phyloP scores from a whole-genome alignment of 2,797 vertebrate genomes.

The Myotis daubentonii region DNA sequence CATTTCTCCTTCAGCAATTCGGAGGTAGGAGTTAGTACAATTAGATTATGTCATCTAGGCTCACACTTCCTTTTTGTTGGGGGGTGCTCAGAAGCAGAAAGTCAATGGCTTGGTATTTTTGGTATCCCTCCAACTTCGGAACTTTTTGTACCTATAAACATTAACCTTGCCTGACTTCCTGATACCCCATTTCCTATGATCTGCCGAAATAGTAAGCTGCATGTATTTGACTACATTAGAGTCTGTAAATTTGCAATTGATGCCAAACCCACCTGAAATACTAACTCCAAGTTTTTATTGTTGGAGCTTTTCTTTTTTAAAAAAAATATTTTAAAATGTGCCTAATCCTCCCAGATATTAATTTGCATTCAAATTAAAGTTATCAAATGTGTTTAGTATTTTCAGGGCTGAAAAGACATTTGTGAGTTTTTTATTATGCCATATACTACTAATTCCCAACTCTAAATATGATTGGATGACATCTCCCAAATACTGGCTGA shows the following conservation, averaged over 20 bases:
- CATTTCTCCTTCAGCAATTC: constrained; percentile 53
- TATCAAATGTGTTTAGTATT: background rate
- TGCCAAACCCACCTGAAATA: background rate
- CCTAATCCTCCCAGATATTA: background rate
- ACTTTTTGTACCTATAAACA: constrained; percentile 51
- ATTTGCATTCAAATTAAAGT: constrained; percentile 10
- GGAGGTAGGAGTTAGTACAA: constrained; percentile 53
- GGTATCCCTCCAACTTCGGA: constrained; percentile 58
- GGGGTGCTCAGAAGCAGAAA: constrained; percentile 58
- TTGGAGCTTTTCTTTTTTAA: background rate
- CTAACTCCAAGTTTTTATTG: background rate
- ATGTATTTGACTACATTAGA: constrained; percentile 12
- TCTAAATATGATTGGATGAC: background rate
- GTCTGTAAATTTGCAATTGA: constrained; percentile 48
- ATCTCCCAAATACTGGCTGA: background rate
- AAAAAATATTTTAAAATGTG: background rate
- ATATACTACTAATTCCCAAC: background rate
- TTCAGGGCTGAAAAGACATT: constrained; percentile 35
- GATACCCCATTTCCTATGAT: constrained; percentile 25
- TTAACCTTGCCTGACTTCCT: constrained; percentile 13
- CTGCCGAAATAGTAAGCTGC: constrained; percentile 53
- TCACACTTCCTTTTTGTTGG: constrained; percentile 44
- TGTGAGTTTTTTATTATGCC: background rate
- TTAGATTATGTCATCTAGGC: constrained; percentile 28
- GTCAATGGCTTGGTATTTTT: constrained; percentile 53